Conservation (phyloP, 2,888 invertebrate genomes). For the Chirona hameri region DNA sequence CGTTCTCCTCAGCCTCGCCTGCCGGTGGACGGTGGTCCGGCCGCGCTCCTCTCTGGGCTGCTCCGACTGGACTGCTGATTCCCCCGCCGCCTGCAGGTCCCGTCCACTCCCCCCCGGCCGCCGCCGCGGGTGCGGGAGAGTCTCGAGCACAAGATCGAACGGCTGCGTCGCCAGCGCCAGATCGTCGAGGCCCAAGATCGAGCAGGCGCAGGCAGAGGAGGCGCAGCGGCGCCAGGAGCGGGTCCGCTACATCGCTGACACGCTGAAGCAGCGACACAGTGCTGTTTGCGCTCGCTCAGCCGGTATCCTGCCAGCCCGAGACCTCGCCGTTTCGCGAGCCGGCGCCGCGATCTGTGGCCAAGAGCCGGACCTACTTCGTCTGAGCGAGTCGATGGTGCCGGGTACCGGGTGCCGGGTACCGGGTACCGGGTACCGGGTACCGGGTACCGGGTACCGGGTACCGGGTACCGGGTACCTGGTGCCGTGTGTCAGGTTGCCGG, state of each 20-base stretch:
- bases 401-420: no score
- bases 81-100: neutral
- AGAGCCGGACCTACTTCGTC: slow-evolving; percentile 3
- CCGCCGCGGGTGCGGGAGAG: slow-evolving; percentile 40
- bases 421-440: no score
- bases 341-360: neutral
- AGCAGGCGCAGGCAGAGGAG: slow-evolving; percentile 48
- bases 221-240: slow-evolving; percentile 42
- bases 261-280: neutral
- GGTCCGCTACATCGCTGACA: neutral
- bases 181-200: slow-evolving; percentile 53
- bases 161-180: slow-evolving; percentile 54
- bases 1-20: neutral
- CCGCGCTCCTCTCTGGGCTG: neutral
- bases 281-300: neutral
- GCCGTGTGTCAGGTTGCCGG: no score
- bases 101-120: neutral
- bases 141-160: slow-evolving; percentile 54
- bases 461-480: no score
- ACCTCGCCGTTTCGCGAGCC: neutral
- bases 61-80: neutral
- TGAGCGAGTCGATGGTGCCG: neutral
- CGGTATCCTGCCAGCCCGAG: neutral
- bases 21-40: neutral
- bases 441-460: no score